phyloP scores from a whole-genome alignment of 2,888 invertebrate genomes.

The Ophioninae sp. region DNA sequence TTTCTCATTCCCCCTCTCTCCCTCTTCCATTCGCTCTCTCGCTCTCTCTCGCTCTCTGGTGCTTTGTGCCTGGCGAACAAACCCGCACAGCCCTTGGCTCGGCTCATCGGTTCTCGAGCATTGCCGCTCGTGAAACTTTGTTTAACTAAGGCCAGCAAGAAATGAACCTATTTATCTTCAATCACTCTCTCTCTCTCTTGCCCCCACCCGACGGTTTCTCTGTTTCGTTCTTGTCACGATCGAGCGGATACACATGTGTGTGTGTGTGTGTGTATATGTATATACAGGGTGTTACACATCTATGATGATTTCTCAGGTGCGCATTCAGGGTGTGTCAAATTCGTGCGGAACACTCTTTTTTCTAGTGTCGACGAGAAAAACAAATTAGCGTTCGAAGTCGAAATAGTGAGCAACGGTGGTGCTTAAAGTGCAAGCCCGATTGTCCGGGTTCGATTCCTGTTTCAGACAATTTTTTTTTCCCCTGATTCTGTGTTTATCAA shows the following conservation, averaged over 20 bases:
- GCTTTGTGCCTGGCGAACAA: constrained; percentile 54
- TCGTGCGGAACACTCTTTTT: too few species aligned
- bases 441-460: neutral
- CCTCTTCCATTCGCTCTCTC: constrained; percentile 40
- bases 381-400: neutral
- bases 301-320: neutral
- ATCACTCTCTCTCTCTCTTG: constrained; percentile 46
- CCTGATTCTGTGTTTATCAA: neutral
- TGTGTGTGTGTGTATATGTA: neutral
- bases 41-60: constrained; percentile 38
- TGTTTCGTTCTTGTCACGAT: constrained; percentile 4
- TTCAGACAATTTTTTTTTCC: neutral
- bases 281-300: neutral
- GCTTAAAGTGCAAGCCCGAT: neutral
- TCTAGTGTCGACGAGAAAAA: neutral
- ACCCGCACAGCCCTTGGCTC: constrained; percentile 59
- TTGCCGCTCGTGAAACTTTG: constrained; percentile 77
- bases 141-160: constrained; percentile 80
- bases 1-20: constrained; percentile 39
- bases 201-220: neutral
- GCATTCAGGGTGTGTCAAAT: neutral
- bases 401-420: neutral
- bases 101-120: constrained; percentile 63
- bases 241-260: neutral
- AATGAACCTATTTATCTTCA: constrained; percentile 80